Conservation (phyloP, 2,888 invertebrate species). For the Orgyia antiqua region DNA sequence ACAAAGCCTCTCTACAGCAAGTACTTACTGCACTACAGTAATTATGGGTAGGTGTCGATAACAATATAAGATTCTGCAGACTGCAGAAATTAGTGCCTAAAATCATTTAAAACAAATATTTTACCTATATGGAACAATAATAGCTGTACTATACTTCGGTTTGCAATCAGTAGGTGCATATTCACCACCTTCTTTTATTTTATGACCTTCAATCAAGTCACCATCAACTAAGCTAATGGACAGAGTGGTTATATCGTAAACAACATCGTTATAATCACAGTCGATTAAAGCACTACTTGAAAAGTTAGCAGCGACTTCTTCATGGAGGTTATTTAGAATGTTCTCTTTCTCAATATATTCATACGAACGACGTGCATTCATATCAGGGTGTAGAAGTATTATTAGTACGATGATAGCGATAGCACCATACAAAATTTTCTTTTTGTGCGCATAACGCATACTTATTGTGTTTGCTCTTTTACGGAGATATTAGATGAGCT, state of each 20-base stretch:
- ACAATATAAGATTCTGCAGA: too few relatives aligned
- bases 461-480: too few relatives aligned
- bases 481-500: too few relatives aligned
- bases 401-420: conserved; percentile 38
- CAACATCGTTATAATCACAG: conserved; percentile 56
- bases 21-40: too few relatives aligned
- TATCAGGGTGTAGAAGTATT: conserved; percentile 50
- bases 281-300: conserved; percentile 49
- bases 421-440: conserved; percentile 43
- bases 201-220: conserved; percentile 53
- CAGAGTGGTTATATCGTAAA: conserved; percentile 52
- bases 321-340: conserved; percentile 57
- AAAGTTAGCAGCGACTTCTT: conserved; percentile 61
- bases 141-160: conserved; percentile 84
- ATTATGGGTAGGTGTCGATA: too few relatives aligned
- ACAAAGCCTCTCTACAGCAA: too few relatives aligned
- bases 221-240: conserved; percentile 48
- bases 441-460: conserved; percentile 51
- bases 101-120: too few relatives aligned
- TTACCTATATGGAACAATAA: conserved; percentile 87
- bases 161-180: conserved; percentile 56
- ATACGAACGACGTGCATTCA: conserved; percentile 49
- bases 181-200: conserved; percentile 62
- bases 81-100: too few relatives aligned
- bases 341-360: conserved; percentile 62